phyloP scores from a whole-genome alignment of 2,797 vertebrate genomes.

The Prionace glauca region DNA sequence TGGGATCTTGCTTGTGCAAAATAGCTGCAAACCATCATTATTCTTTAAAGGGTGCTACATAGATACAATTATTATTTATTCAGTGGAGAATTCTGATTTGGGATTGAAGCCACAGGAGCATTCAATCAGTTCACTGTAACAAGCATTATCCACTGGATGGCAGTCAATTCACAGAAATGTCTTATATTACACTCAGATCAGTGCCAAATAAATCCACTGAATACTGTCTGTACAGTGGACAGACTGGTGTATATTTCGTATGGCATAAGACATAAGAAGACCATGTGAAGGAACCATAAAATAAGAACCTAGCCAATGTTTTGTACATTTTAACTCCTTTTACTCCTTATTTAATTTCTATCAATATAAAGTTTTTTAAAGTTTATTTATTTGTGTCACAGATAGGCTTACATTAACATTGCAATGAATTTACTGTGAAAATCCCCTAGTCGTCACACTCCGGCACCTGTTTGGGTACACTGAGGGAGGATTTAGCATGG shows the following conservation, averaged over 20 bases:
- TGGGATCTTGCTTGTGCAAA: background rate
- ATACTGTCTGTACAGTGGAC: background rate
- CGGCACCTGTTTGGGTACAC: no score
- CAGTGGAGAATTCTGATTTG: background rate
- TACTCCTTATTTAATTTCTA: no score
- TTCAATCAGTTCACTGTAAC: background rate
- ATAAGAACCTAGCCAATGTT: background rate
- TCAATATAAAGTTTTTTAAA: no score
- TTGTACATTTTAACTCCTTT: no score
- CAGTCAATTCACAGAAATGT: background rate
- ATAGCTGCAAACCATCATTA: background rate
- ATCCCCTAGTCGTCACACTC: no score
- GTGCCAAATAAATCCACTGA: background rate
- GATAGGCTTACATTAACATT: no score
- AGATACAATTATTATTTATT: background rate
- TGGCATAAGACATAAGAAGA: background rate
- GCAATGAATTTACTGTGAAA: no score
- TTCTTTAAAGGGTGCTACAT: background rate
- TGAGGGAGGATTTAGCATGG: no score
- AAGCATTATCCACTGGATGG: conserved; percentile 5
- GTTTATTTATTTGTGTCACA: no score
- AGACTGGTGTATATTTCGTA: background rate
- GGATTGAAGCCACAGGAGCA: background rate
- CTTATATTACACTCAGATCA: background rate
- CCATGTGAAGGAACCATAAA: no score